Evolutionary conservation across 2,113 vertebrate genomes (phyloP).

Genomic region (Muntiacus muntjak): DNA sequence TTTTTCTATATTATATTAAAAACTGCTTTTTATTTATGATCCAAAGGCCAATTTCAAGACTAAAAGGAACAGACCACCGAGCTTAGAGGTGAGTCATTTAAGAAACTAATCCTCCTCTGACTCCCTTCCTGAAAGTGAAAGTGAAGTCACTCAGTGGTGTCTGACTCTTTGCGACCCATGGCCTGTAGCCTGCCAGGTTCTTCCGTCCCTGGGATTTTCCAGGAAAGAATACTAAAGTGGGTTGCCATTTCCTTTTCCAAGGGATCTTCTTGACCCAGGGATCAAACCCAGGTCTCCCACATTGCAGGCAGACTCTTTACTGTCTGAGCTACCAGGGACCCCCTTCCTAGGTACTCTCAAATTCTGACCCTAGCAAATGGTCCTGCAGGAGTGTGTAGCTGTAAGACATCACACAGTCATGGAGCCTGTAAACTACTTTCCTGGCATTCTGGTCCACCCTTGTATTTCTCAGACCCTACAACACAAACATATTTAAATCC

Average conservation of each 20-base stretch:
- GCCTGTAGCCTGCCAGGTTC: neutral
- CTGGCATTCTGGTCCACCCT: neutral
- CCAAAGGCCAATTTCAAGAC: neutral
- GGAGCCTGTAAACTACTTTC: neutral
- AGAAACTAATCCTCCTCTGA: neutral
- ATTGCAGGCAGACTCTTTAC: neutral
- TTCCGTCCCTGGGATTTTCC: neutral
- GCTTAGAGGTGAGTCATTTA: neutral
- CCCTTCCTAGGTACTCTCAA: neutral
- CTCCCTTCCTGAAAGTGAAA: neutral
- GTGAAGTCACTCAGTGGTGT: neutral
- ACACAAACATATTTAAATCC: neutral
- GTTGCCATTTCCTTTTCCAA: neutral
- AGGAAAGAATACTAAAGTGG: neutral
- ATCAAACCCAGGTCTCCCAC: fast-evolving
- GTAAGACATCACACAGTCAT: neutral
- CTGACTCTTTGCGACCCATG: neutral
- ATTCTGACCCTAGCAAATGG: neutral
- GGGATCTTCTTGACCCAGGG: neutral
- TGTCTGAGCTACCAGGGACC: neutral
- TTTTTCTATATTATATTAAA: neutral
- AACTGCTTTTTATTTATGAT: neutral
- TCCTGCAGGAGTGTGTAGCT: fast-evolving
- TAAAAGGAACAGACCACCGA: neutral
- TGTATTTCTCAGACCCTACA: neutral